These are phyloP conservation scores for Drosophila subpulchrella DNA, from an alignment of 1,140 invertebrate genomes.

Conservation along the genomic window DNA sequence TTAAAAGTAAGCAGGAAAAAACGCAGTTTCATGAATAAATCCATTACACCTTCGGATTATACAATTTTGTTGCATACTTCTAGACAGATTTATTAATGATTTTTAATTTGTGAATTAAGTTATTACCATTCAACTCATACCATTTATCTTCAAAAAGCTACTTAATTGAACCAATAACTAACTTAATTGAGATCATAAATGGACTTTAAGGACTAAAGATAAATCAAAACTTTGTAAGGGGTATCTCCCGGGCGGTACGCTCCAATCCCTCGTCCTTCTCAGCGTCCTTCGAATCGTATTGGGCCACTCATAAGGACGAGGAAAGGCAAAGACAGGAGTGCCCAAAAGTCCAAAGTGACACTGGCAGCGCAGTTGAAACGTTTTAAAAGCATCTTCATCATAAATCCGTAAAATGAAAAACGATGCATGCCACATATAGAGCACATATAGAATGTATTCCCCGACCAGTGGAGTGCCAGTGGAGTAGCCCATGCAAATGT, in stretches of 20 bases:
- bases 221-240: not conserved
- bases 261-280: not conserved
- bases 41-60: too few species aligned
- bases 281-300: slow-evolving; percentile 17
- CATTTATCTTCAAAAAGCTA: too few species aligned
- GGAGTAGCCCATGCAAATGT: slow-evolving; percentile 2
- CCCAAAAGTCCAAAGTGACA: slow-evolving; percentile 65
- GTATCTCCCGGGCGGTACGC: not conserved
- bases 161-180: too few species aligned
- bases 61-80: too few species aligned
- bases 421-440: slow-evolving; percentile 48
- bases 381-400: slow-evolving; percentile 81
- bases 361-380: slow-evolving; percentile 56
- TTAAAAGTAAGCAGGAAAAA: too few species aligned
- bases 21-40: too few species aligned
- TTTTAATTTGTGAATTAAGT: too few species aligned
- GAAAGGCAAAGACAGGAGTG: slow-evolving; percentile 27
- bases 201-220: too few species aligned
- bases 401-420: slow-evolving; percentile 71
- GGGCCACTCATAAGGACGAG: slow-evolving; percentile 19
- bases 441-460: not conserved
- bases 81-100: too few species aligned
- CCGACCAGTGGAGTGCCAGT: not conserved
- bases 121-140: not conserved
- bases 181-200: too few species aligned